Evolutionary conservation across 2,888 invertebrate species (phyloP), one percentile per base, ranked within the genome.

Genomic region (Ariolimax columbianus): DNA sequence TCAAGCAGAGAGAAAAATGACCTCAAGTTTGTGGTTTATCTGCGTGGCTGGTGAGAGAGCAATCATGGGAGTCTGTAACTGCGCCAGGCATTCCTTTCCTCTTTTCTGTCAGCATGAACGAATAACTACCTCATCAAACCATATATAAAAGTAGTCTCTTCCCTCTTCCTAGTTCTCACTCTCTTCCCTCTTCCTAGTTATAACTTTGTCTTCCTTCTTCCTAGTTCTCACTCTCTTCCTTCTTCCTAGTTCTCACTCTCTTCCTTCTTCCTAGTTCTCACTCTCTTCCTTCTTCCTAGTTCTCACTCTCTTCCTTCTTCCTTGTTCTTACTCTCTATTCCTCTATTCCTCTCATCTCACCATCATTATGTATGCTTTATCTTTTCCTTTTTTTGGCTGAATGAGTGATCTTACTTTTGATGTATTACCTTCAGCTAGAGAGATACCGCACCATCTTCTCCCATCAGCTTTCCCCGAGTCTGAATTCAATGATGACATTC

Each of bases 391-490:
- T 72, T 70, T 26, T 70, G 3, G 14, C 19, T 19, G 19, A 70
- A 11, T 63, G 47, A 47, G 17, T 47, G 47, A 11, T 47, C 7
- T 17, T 47, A 17, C 17, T 47, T n/a, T n/a, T n/a, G n/a, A n/a
- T n/a, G n/a, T 47, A 17, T 70, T 75, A 9, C 30, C 59, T 77
- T 51, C 77, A 77, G 77, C 36, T 3, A 55, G 19, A n/a, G 77
- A 77, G 7, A n/a, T 77, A 0, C 77, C 77, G 38, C 59, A 30
- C 30, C 66, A 38, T 43, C 66, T 79, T 3, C 79, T 66, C 11
- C 68, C 63, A n/a, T 38, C 79, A 40, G 66, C 79, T 7, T 79
- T 66, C 40, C 68, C 68, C 38, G 73, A 73, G 43, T 4, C 26
- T 23, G 55, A 33, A n/a, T 36, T 26, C 19, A 59, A 77, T 36